Percentiles rank a stretch among this genome's conserved stretches.
These are phyloP conservation scores for Apotomis turbidana DNA, from an alignment of 2,888 invertebrate species.

Conservation along the genomic window DNA sequence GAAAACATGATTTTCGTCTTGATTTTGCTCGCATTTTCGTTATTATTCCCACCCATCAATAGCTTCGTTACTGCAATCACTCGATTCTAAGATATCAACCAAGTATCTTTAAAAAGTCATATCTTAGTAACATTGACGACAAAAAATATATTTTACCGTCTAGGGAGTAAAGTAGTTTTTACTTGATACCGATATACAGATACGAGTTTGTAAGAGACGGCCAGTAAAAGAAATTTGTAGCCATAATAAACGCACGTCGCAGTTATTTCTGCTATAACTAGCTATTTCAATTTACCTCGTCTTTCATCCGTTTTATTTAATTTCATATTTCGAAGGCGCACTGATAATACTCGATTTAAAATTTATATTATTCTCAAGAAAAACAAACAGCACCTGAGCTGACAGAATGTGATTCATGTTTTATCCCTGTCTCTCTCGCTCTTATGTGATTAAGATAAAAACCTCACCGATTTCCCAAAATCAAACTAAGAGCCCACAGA, in stretches of 20 bases:
- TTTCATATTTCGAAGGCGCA: constrained; percentile 18
- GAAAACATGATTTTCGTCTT: constrained; percentile 29
- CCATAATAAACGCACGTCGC: constrained; percentile 34
- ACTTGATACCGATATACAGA: too few relatives aligned
- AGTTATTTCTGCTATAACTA: constrained; percentile 22
- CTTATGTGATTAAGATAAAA: too few relatives aligned
- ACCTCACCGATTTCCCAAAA: too few relatives aligned
- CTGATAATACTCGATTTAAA: constrained; percentile 5
- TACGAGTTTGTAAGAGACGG: not conserved
- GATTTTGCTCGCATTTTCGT: constrained; percentile 36
- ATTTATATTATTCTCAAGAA: not conserved
- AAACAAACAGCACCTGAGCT: too few relatives aligned
- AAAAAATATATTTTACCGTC: not conserved
- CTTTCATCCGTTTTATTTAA: constrained; percentile 12
- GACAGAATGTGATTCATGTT: too few relatives aligned
- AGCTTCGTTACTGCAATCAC: constrained; percentile 38
- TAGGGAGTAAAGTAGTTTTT: constrained; percentile 3
- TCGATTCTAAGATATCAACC: constrained; percentile 26
- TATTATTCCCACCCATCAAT: constrained; percentile 37
- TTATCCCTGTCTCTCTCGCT: too few relatives aligned
- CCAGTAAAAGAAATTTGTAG: not conserved
- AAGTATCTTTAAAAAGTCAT: not conserved
- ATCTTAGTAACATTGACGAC: not conserved
- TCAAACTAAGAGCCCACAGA: too few relatives aligned
- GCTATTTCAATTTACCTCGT: constrained; percentile 19